Conservation (phyloP, 2,888 invertebrate species). For the Dioctria rufipes region DNA sequence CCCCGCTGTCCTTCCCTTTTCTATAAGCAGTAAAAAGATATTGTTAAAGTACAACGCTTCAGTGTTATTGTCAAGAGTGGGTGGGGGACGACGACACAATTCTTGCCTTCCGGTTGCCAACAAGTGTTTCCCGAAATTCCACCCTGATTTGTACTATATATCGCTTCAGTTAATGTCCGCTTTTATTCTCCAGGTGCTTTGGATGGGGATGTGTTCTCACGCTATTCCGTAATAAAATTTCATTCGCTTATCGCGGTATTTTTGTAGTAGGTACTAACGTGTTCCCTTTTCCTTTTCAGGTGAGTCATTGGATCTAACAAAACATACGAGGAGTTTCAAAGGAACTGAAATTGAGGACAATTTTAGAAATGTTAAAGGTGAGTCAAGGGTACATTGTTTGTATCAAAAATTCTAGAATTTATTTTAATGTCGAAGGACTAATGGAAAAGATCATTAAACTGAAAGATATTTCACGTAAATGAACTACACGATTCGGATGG, state of each 20-base stretch:
- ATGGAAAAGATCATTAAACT: too few species aligned
- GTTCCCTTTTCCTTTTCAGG: slow-evolving; percentile 50
- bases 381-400: background rate
- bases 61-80: background rate
- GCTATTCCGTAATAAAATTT: slow-evolving; percentile 40
- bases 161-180: slow-evolving; percentile 20
- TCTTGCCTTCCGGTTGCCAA: slow-evolving; percentile 40
- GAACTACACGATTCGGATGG: too few species aligned
- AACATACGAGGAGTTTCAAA: slow-evolving; percentile 56
- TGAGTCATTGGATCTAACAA: slow-evolving; percentile 58
- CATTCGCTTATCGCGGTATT: slow-evolving; percentile 9
- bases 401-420: background rate
- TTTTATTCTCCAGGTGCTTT: slow-evolving; percentile 13
- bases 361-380: slow-evolving; percentile 55
- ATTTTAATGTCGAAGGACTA: too few species aligned
- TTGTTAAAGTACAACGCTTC: slow-evolving; percentile 22
- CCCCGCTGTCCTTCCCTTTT: slow-evolving; percentile 9
- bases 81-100: slow-evolving; percentile 18
- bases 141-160: slow-evolving; percentile 29
- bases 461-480: too few species aligned
- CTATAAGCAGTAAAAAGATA: slow-evolving; percentile 6
- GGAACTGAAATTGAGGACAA: slow-evolving; percentile 54
- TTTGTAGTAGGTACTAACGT: slow-evolving; percentile 1
- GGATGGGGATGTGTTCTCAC: slow-evolving; percentile 10
- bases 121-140: slow-evolving; percentile 39